Conservation (phyloP, 2,113 vertebrate genomes). For the Neogale vison region DNA sequence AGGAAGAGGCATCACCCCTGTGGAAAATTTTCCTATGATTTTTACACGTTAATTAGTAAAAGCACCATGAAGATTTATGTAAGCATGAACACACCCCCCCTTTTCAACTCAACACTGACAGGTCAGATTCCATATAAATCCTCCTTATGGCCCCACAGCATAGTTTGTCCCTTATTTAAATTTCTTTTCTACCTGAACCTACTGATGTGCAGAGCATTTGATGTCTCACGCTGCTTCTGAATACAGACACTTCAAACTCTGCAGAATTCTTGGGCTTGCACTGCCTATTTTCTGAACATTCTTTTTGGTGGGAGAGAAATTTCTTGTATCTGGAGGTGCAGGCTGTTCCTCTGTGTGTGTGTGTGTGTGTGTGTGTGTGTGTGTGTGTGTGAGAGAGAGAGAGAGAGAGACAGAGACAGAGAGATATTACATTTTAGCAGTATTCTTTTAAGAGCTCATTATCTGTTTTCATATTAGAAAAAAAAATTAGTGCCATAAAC, state of each 20-base stretch:
- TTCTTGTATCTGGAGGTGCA: background rate
- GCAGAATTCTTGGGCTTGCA: conserved; percentile 55
- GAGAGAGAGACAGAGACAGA: background rate
- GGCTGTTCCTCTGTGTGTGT: background rate
- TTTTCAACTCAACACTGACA: conserved; percentile 73
- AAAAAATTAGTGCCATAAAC: conserved; percentile 5
- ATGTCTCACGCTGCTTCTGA: conserved; percentile 76
- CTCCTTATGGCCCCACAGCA: conserved; percentile 66
- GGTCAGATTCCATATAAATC: conserved; percentile 76
- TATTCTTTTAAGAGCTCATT: conserved; percentile 27
- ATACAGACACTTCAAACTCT: conserved; percentile 71
- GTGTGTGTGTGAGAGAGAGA: background rate
- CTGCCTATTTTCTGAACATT: conserved; percentile 60
- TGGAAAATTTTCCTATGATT: conserved; percentile 60
- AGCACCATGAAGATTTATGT: conserved; percentile 71
- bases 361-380: background rate
- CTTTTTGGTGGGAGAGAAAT: conserved; percentile 31
- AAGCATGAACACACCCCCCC: conserved; percentile 48
- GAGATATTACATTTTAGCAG: background rate
- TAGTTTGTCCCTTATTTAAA: conserved; percentile 84
- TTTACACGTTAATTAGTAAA: conserved; percentile 80
- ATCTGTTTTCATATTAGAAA: conserved; percentile 44
- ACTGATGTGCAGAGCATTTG: conserved; percentile 71
- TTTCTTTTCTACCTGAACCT: conserved; percentile 75
- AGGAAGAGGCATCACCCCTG: conserved; percentile 63